A percentile compares a stretch with the other conserved stretches of the same genome.
phyloP scores from a whole-genome alignment of 2,113 vertebrate genomes.

The Rhabdornis inornatus region DNA sequence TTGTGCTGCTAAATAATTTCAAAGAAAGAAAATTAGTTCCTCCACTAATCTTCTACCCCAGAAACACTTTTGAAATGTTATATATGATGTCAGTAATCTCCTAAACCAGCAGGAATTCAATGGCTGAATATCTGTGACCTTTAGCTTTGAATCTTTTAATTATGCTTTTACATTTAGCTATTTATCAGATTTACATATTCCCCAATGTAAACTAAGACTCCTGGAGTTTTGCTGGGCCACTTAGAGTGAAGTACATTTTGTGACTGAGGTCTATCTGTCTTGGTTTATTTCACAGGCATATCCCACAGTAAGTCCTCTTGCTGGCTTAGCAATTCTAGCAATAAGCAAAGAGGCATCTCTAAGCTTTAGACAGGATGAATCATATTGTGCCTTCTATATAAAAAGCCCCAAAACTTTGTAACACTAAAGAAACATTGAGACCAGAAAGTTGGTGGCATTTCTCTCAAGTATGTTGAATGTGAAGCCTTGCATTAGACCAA shows the following conservation, averaged over 20 bases:
- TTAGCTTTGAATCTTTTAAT: slow-evolving; percentile 21
- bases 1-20: background rate
- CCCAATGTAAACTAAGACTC: background rate
- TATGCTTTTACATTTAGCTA: slow-evolving; percentile 27
- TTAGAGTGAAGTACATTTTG: background rate
- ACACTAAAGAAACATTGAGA: background rate
- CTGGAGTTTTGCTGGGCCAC: background rate
- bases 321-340: background rate
- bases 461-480: background rate
- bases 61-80: background rate
- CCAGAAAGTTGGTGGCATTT: background rate
- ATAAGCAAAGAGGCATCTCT: background rate
- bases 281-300: background rate
- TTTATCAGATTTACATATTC: slow-evolving; percentile 39
- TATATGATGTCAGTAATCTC: slow-evolving; percentile 2
- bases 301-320: background rate
- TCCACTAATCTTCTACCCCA: background rate
- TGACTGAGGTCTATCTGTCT: background rate
- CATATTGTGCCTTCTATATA: background rate
- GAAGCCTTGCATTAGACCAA: background rate
- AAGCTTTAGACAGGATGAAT: background rate
- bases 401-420: background rate
- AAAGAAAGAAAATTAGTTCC: background rate
- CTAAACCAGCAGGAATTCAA: background rate
- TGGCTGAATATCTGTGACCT: background rate